A percentile compares a stretch with the other conserved stretches of the same genome.
Evolutionary conservation across 2,888 invertebrate species (phyloP).

Genomic region (Cheilosia grossa): DNA sequence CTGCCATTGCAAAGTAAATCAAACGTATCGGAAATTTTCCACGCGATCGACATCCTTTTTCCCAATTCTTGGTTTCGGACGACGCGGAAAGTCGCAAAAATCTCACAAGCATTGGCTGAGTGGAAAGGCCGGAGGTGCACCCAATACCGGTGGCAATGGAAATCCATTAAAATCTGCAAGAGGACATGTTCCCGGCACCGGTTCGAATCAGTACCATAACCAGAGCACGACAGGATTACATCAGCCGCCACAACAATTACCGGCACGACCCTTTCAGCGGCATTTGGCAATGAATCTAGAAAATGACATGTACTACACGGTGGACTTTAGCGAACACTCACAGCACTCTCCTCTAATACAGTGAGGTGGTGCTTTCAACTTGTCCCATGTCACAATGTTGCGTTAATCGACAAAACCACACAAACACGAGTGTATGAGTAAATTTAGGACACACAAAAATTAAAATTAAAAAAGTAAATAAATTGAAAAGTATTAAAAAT

Average conservation of each 20-base stretch:
- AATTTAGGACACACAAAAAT: conserved; percentile 52
- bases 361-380: conserved; percentile 81
- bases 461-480: conserved; percentile 23
- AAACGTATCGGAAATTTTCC: conserved; percentile 88
- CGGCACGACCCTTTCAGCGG: conserved; percentile 84
- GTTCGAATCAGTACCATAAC: conserved; percentile 75
- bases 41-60: conserved; percentile 85
- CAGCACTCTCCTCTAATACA: conserved; percentile 90
- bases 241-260: conserved; percentile 79
- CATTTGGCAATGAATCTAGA: conserved; percentile 86
- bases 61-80: conserved; percentile 83
- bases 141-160: conserved; percentile 72
- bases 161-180: conserved; percentile 74
- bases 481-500: conserved; percentile 49
- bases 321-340: conserved; percentile 89
- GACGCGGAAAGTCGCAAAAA: conserved; percentile 81
- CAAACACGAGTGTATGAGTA: conserved; percentile 37
- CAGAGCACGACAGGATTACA: conserved; percentile 76
- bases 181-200: conserved; percentile 75
- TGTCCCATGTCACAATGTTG: conserved; percentile 40
- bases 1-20: conserved; percentile 91
- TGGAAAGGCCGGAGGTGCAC: conserved; percentile 83
- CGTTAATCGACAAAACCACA: conserved; percentile 25
- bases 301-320: conserved; percentile 90
- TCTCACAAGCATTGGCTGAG: conserved; percentile 85